A percentile compares a stretch with the other conserved stretches of the same genome.
These are phyloP conservation scores for Melanotaenia duboulayi DNA, from an alignment of 2,113 vertebrate species.

Conservation along the genomic window DNA sequence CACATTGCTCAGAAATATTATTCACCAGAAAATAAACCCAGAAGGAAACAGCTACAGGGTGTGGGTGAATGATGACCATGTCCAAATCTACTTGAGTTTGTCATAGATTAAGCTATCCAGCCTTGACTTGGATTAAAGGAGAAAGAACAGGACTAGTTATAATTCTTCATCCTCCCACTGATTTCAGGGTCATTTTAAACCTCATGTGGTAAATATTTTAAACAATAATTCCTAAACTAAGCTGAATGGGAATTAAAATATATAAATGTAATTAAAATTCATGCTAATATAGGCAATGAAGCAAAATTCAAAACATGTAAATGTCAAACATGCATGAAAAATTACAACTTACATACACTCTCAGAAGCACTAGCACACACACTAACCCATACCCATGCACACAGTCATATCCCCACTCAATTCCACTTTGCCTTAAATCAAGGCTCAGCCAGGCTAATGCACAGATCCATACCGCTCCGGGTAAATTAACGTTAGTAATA, in stretches of 20 bases:
- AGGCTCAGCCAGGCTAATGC: conserved; percentile 85
- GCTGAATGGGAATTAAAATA: neutral
- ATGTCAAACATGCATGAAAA: neutral
- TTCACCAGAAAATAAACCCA: conserved; percentile 60
- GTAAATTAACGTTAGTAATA: conserved; percentile 99
- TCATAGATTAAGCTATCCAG: conserved; percentile 42
- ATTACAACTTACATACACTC: neutral
- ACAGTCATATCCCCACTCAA: conserved; percentile 43
- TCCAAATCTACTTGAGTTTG: conserved; percentile 33
- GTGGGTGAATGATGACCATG: conserved; percentile 53
- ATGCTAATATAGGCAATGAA: neutral
- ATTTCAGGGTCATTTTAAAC: conserved; percentile 1
- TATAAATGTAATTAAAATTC: neutral
- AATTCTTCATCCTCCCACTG: neutral
- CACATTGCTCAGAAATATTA: conserved; percentile 56
- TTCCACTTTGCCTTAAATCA: conserved; percentile 77
- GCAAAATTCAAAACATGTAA: conserved; percentile 5
- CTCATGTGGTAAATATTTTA: neutral
- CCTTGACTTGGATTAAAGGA: conserved; percentile 11
- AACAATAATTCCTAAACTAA: neutral
- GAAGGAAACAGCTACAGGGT: conserved; percentile 41
- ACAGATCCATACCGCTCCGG: conserved; percentile 93
- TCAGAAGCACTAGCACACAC: neutral
- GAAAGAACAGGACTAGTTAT: conserved; percentile 7
- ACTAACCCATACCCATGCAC: conserved; percentile 22